A percentile compares a stretch with the other conserved stretches of the same genome.
Conservation (phyloP, 92 coral and sea anemone species). For the Palythoa grandiflora region DNA sequence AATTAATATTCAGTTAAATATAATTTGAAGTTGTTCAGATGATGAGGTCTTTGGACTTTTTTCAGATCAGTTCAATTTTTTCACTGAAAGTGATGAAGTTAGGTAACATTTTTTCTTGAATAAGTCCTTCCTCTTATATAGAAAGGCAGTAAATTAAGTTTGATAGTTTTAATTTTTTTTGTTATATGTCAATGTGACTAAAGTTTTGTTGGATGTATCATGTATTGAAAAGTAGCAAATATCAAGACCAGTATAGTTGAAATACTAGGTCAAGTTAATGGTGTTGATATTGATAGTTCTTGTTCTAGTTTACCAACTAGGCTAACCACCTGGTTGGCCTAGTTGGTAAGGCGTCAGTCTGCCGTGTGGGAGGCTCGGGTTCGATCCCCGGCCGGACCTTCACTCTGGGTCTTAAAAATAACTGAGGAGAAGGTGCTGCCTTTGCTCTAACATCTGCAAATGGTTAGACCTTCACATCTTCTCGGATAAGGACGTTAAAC, state of each 20-base stretch:
- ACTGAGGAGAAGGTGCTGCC: no score
- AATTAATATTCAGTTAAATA: background rate
- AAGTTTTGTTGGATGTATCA: slow-evolving; percentile 32
- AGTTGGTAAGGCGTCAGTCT: no score
- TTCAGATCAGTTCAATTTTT: slow-evolving; percentile 32
- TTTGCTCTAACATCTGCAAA: no score
- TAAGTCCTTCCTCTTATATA: background rate
- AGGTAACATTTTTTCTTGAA: slow-evolving; percentile 31
- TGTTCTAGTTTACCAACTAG: no score
- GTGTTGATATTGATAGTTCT: slow-evolving; percentile 30
- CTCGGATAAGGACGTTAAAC: no score
- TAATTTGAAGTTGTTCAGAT: background rate
- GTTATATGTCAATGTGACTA: background rate
- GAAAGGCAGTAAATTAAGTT: slow-evolving; percentile 30
- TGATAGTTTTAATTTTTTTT: background rate
- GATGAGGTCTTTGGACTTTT: background rate
- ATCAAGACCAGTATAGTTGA: background rate
- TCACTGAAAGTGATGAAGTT: slow-evolving; percentile 33
- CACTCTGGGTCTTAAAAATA: no score
- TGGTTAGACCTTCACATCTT: no score
- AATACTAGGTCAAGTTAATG: slow-evolving; percentile 40
- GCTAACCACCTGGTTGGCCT: no score
- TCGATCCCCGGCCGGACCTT: no score
- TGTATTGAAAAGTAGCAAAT: slow-evolving; percentile 1
- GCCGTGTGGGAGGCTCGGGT: no score